A percentile compares a stretch with the other conserved stretches of the same genome.
phyloP scores from a whole-genome alignment of 2,888 invertebrate species.

The Trachelus stipa region DNA sequence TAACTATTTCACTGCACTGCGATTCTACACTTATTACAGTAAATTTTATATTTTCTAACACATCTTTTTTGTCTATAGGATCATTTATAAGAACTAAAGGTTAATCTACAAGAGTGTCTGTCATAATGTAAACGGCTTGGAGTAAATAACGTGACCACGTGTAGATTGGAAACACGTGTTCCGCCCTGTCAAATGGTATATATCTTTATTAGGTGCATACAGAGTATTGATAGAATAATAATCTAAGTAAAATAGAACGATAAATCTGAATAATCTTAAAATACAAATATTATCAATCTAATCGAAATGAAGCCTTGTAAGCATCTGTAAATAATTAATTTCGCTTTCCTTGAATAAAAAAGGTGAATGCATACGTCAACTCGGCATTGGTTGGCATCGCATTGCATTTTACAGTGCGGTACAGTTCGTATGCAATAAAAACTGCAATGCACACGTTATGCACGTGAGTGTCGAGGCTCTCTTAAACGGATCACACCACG shows the following conservation, averaged over 20 bases:
- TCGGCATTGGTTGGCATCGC: background rate
- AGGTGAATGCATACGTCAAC: background rate
- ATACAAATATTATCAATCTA: background rate
- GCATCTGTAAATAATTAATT: background rate
- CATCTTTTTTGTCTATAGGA: too few species aligned
- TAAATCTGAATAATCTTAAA: background rate
- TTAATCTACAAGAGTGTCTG: background rate
- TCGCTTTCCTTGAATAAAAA: background rate
- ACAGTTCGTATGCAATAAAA: background rate
- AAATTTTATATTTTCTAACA: background rate
- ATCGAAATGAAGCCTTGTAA: background rate
- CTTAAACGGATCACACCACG: conserved; percentile 22
- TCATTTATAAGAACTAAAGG: background rate
- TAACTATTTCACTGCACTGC: too few species aligned
- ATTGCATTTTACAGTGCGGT: background rate
- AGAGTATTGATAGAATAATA: background rate
- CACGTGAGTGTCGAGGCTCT: conserved; percentile 12
- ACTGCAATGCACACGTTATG: conserved; percentile 7
- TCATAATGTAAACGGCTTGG: background rate
- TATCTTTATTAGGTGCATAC: background rate
- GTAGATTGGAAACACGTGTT: background rate
- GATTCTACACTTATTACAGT: background rate
- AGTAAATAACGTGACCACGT: background rate
- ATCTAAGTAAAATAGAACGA: too few species aligned
- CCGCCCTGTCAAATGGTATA: background rate